phyloP scores from a whole-genome alignment of 2,888 invertebrate species.

The Yponomeuta plumbellus region DNA sequence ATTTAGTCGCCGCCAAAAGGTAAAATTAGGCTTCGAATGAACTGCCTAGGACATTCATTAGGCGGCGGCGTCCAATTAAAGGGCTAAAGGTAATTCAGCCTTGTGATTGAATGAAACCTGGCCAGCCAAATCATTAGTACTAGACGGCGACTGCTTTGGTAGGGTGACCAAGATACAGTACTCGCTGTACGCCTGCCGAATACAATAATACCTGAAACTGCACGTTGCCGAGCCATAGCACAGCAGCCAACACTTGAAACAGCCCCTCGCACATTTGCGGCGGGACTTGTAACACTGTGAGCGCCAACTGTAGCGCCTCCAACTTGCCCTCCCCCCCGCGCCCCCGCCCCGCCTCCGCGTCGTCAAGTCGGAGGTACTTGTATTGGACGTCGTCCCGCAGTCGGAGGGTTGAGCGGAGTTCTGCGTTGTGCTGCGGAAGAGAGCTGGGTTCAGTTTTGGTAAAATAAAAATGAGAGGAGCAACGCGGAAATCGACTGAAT shows the following conservation, averaged over 20 bases:
- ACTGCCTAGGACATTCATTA: too few species aligned
- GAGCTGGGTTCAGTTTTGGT: background rate
- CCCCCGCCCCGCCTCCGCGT: slow-evolving; percentile 71
- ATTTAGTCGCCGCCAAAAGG: too few species aligned
- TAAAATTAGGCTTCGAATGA: too few species aligned
- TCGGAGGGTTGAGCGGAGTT: slow-evolving; percentile 83
- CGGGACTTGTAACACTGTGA: slow-evolving; percentile 92
- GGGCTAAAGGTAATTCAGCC: too few species aligned
- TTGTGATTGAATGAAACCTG: too few species aligned
- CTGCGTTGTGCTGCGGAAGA: slow-evolving; percentile 78
- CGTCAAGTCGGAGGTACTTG: slow-evolving; percentile 89
- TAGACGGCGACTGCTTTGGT: too few species aligned
- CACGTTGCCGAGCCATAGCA: slow-evolving; percentile 93
- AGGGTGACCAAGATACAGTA: too few species aligned
- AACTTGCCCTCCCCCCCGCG: slow-evolving; percentile 72
- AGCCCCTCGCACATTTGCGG: slow-evolving; percentile 91
- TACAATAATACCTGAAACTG: slow-evolving; percentile 79
- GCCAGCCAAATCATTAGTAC: too few species aligned
- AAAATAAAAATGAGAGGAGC: too few species aligned
- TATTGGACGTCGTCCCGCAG: slow-evolving; percentile 85
- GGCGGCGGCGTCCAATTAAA: too few species aligned
- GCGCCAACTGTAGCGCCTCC: slow-evolving; percentile 90
- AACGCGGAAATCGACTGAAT: too few species aligned
- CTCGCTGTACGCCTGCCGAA: too few species aligned
- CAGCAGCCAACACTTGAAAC: slow-evolving; percentile 90